phyloP scores from a whole-genome alignment of 2,113 vertebrate species.

The Dendropsophus ebraccatus region DNA sequence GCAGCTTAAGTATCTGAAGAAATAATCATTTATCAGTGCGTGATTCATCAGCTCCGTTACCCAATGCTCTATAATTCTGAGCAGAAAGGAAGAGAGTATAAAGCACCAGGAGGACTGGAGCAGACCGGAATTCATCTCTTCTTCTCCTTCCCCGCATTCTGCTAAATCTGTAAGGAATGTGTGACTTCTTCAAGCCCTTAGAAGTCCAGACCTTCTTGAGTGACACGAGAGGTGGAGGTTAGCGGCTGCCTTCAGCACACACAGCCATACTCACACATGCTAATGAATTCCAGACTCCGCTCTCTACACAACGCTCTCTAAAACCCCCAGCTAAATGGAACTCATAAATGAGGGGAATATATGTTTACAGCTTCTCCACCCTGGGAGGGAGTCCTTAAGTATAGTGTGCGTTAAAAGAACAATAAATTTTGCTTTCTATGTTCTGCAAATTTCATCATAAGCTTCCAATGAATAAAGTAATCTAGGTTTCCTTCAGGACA shows the following conservation, averaged over 20 bases:
- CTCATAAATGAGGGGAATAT: background rate
- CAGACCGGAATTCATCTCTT: constrained; percentile 6
- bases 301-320: background rate
- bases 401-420: background rate
- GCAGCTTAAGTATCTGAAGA: background rate
- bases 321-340: background rate
- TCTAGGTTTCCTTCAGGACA: too few species aligned
- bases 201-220: constrained; percentile 2
- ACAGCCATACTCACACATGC: constrained; percentile 3
- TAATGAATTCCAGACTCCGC: constrained; percentile 36
- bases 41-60: background rate
- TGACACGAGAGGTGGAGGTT: constrained; percentile 21
- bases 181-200: constrained; percentile 15
- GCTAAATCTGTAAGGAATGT: constrained; percentile 44
- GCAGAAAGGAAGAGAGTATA: background rate
- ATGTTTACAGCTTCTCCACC: background rate
- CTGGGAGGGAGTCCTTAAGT: background rate
- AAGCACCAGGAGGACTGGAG: background rate
- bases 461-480: background rate
- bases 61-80: background rate
- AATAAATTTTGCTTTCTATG: background rate
- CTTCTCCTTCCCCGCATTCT: constrained; percentile 9
- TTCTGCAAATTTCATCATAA: background rate
- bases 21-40: background rate
- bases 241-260: constrained; percentile 4